phyloP scores from a whole-genome alignment of 2,888 invertebrate genomes.

The Megamerina dolium region DNA sequence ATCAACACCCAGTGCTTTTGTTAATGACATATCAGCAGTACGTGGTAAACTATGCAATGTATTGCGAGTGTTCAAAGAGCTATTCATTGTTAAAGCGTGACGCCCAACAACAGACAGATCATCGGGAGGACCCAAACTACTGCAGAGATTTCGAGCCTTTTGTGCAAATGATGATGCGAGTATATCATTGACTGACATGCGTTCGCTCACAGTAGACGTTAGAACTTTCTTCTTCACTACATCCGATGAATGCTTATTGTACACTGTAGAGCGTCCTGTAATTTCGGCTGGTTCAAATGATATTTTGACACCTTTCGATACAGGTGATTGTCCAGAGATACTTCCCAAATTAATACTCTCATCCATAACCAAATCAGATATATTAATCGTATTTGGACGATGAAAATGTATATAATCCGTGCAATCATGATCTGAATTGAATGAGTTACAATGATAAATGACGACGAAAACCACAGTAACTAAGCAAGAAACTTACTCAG shows the following conservation, averaged over 20 bases:
- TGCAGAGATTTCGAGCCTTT: conserved; percentile 36
- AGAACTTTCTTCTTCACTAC: background rate
- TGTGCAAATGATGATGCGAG: conserved; percentile 41
- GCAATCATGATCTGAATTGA: conserved; percentile 20
- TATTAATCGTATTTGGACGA: conserved; percentile 33
- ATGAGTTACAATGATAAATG: no score
- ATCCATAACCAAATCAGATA: conserved; percentile 42
- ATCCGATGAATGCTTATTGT: conserved; percentile 19
- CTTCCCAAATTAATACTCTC: conserved; percentile 43
- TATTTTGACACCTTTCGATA: conserved; percentile 27
- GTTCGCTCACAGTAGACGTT: background rate
- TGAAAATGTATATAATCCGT: conserved; percentile 28
- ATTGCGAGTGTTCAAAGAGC: conserved; percentile 19
- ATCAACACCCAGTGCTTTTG: conserved; percentile 12
- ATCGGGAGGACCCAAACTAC: conserved; percentile 20
- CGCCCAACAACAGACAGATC: background rate
- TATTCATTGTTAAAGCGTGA: conserved; percentile 4
- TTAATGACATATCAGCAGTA: conserved; percentile 39
- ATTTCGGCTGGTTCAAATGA: conserved; percentile 46
- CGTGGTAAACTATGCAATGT: conserved; percentile 36
- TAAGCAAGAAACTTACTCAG: no score
- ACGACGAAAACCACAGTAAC: no score
- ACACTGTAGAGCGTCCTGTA: conserved; percentile 44
- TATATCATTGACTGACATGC: conserved; percentile 42
- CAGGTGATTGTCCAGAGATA: conserved; percentile 20